These are phyloP conservation scores for Polietes domitor DNA, from an alignment of 2,888 invertebrate species.

Conservation along the genomic window DNA sequence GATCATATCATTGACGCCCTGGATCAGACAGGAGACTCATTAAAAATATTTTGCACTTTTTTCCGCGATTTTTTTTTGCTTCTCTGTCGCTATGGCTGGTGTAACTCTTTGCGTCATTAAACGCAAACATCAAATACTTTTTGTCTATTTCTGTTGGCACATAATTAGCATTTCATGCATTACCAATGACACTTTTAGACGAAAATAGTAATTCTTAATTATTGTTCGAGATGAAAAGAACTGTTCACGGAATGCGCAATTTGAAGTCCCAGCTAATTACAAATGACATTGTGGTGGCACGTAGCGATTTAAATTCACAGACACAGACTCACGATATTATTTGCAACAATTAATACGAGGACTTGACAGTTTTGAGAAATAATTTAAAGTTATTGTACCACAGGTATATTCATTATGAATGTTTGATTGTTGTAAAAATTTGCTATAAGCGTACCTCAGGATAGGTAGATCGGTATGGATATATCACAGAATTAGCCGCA, in stretches of 20 bases:
- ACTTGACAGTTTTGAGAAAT: too few relatives aligned
- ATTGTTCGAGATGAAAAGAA: background rate
- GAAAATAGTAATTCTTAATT: background rate
- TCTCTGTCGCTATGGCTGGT: slow-evolving; percentile 24
- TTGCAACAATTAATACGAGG: too few relatives aligned
- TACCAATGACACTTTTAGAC: slow-evolving; percentile 1
- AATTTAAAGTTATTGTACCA: too few relatives aligned
- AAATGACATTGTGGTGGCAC: background rate
- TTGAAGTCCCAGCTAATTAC: background rate
- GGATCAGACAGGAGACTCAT: slow-evolving; percentile 55
- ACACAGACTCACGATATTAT: too few relatives aligned
- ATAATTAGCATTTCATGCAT: slow-evolving; percentile 37
- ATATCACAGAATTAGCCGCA: too few relatives aligned
- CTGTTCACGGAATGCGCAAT: background rate
- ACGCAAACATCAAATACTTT: slow-evolving; percentile 44
- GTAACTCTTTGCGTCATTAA: slow-evolving; percentile 46
- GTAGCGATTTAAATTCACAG: background rate
- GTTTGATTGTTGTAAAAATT: too few relatives aligned
- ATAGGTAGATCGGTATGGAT: too few relatives aligned
- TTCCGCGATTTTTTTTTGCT: slow-evolving; percentile 25
- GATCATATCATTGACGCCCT: slow-evolving; percentile 51
- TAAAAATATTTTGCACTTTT: slow-evolving; percentile 36
- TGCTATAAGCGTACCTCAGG: too few relatives aligned
- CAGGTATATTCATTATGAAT: too few relatives aligned
- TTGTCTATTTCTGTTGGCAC: background rate